Evolutionary conservation across 2,113 vertebrate genomes (phyloP).

Genomic region (Laticauda laticaudata): DNA sequence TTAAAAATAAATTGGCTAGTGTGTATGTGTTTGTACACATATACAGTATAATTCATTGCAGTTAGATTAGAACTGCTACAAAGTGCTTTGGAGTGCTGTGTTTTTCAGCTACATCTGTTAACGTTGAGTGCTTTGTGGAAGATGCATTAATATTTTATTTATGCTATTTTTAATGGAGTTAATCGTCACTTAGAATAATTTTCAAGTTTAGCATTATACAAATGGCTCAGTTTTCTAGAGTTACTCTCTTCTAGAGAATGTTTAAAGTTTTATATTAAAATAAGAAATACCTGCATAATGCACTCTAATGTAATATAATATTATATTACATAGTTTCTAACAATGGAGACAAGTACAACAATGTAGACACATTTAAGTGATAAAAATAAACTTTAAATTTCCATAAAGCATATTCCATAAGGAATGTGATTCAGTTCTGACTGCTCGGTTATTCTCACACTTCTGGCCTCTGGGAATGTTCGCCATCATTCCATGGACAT

Average conservation of each 20-base stretch:
- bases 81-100: neutral
- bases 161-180: neutral
- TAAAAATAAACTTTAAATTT: slow-evolving; percentile 8
- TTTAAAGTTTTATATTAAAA: slow-evolving; percentile 6
- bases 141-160: neutral
- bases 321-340: neutral
- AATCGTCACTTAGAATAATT: neutral
- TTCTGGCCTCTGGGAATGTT: neutral
- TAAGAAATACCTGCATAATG: neutral
- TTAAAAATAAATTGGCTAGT: neutral
- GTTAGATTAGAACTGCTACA: slow-evolving; percentile 16
- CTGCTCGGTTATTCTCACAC: neutral
- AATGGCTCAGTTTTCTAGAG: neutral
- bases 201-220: neutral
- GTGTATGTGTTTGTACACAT: neutral
- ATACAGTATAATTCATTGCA: neutral
- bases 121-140: neutral
- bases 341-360: slow-evolving; percentile 8
- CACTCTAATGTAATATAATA: neutral
- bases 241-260: neutral
- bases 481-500: neutral
- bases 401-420: neutral
- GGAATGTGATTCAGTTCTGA: neutral
- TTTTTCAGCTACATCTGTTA: neutral
- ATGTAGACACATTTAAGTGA: neutral